Evolutionary conservation across 2,113 vertebrate species (phyloP), one percentile per base, ranked within the genome.

Genomic region (Typhlomys cinereus): DNA sequence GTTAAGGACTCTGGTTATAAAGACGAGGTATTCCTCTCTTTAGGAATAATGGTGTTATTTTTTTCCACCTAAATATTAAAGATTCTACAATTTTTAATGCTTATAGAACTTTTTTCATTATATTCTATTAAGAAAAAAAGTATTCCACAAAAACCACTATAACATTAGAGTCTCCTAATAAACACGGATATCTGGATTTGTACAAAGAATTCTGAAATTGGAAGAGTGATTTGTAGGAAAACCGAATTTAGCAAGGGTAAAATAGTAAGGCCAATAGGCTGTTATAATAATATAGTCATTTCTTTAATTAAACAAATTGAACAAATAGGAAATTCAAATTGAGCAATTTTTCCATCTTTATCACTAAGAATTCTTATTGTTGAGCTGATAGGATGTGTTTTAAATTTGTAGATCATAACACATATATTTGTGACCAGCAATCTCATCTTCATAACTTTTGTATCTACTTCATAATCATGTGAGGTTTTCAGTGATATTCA

Each of bases 341-440:
- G 75, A 91, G 73, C 3, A 93, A 9, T 41, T 85, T 64, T 90
- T 36, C 11, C 34, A 64, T 36, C 66, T 7, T 91, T 62, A 46
- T 39, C 18, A 80, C 57, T 61, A 84, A 95, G 50, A 91, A n/a
- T 92, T 96, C 23, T 31, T 89, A 96, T 61, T 76, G 12, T 8
- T 94, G 36, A 93, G 89, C 27, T 74, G 91, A 88, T 1, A 97
- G 80, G 85, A 44, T 90, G 27, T 57, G 64, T 87, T 88, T 67
- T 67, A 93, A 88, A 41, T 89, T 91, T 94, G 11, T 0, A 57
- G 85, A 85, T n/a, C 48, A 75, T 96, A 94, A 92, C 64, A 90
- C 78, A 78, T 34, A 71, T 27, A 34, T 92, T 44, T 87, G 0
- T 80, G 89, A 87, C 54, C 62, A 83, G 70, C 14, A 89, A 84